Evolutionary conservation across 2,888 invertebrate genomes (phyloP).

Genomic region (Microplitis manilae): DNA sequence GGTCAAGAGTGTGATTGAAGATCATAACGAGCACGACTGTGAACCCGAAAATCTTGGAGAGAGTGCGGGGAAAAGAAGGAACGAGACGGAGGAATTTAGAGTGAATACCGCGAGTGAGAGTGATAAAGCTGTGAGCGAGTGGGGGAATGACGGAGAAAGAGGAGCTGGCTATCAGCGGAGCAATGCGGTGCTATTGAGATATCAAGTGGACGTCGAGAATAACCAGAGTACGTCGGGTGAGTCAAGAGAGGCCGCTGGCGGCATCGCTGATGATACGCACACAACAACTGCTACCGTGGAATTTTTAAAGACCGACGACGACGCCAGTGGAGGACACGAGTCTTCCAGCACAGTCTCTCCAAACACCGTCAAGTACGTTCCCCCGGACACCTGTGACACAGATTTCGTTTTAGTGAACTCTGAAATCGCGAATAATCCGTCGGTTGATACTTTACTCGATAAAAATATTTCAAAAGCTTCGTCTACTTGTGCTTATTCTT

Average conservation of each 20-base stretch:
- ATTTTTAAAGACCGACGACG: conserved; percentile 73
- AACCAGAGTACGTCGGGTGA: conserved; percentile 40
- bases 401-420: conserved; percentile 71
- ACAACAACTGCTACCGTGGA: conserved; percentile 73
- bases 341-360: conserved; percentile 77
- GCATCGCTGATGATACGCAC: conserved; percentile 34
- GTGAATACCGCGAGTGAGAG: conserved; percentile 26
- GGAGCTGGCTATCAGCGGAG: conserved; percentile 1
- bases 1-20: conserved; percentile 37
- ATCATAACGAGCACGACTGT: conserved; percentile 21
- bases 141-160: not conserved
- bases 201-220: conserved; percentile 47
- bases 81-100: conserved; percentile 26
- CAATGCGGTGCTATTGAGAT: conserved; percentile 26
- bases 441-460: too few relatives aligned
- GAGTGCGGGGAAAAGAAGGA: conserved; percentile 12
- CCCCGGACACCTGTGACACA: conserved; percentile 75
- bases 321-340: conserved; percentile 67
- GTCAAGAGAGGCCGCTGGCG: conserved; percentile 39
- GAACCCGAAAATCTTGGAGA: not conserved
- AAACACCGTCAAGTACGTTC: conserved; percentile 81
- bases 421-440: conserved; percentile 68
- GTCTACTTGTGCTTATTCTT: too few relatives aligned
- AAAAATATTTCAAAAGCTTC: conserved; percentile 68
- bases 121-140: conserved; percentile 14